Base-by-base conservation (phyloP, 2,113 vertebrate genomes). In the Hemibagrus wyckioides region DNA sequence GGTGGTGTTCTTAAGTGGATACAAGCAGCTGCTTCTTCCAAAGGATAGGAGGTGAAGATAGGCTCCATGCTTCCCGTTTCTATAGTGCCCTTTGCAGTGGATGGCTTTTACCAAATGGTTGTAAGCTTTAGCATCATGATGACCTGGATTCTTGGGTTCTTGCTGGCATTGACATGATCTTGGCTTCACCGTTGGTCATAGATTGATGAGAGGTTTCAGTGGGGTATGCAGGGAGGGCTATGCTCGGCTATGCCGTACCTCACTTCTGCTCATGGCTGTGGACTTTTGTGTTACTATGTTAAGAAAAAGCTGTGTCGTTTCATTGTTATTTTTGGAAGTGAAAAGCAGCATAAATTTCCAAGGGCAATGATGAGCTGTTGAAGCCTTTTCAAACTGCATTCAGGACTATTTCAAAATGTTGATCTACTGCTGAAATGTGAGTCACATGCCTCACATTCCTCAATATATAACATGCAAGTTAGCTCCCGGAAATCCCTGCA, bases 81-180 rank as follows among this genome's bases (percentile, higher is more conserved):
- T 63, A 36, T 63, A 69, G 80, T 83, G 65, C 81, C 77, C 73
- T 86, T 52, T 61, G 71, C 61, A 23, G 75, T 86, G 52, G 83
- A 89, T 57, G 48, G 67, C 81, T 86, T 71, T 73, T 80, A 63
- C 82, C 59, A 87, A 83, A 77, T 19, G 88, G 80, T 87, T 73
- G 80, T 75, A 67, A 54, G 63, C 88, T 83, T 79, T 87, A 88
- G 59, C 82, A 84, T 90, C 85, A 61, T 44, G 63, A 88, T 92
- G 86, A 91, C 90, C 89, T 90, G 90, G 75, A 90, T 91, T 92
- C 83, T 63, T 52, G 84, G 50, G 79, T 83, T 84, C 80, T 67
- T 84, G 83, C 61, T 86, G 87, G 90, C 82, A 88, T 61, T 82
- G 88, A 82, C 69, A 85, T 82, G 65, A 57, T 50, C 44, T 85